phyloP scores from a whole-genome alignment of 2,113 vertebrate species.

The Xyrauchen texanus region DNA sequence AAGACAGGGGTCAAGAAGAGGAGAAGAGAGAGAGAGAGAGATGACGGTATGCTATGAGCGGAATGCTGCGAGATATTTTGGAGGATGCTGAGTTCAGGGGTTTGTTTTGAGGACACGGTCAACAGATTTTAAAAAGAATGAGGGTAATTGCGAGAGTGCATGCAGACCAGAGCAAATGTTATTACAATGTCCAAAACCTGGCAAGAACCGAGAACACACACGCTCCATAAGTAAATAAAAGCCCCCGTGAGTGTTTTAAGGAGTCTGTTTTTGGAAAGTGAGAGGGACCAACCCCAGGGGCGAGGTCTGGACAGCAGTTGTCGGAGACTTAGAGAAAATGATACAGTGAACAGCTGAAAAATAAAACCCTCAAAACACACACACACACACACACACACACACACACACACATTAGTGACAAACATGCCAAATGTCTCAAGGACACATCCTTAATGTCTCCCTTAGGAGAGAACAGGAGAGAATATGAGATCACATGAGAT shows the following conservation, averaged over 20 bases:
- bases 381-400: conserved; percentile 21
- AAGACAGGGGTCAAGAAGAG: background rate
- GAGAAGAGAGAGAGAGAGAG: background rate
- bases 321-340: conserved; percentile 51
- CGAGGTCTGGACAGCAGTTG: conserved; percentile 50
- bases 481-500: background rate
- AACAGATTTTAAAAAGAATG: background rate
- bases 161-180: too few species aligned
- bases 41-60: background rate
- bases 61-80: conserved; percentile 36
- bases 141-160: too few species aligned
- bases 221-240: background rate
- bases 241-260: background rate
- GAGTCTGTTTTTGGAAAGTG: conserved; percentile 37
- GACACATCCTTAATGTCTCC: conserved; percentile 35
- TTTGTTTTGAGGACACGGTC: conserved; percentile 13
- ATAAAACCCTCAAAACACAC: background rate
- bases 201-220: background rate
- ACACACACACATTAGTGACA: conserved; percentile 35
- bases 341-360: conserved; percentile 51
- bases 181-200: too few species aligned
- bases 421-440: conserved; percentile 44
- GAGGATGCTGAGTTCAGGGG: conserved; percentile 16
- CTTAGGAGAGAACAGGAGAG: background rate
- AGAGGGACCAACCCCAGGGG: conserved; percentile 26